Evolutionary conservation across 2,113 vertebrate species (phyloP).

Genomic region (Barbus barbus): DNA sequence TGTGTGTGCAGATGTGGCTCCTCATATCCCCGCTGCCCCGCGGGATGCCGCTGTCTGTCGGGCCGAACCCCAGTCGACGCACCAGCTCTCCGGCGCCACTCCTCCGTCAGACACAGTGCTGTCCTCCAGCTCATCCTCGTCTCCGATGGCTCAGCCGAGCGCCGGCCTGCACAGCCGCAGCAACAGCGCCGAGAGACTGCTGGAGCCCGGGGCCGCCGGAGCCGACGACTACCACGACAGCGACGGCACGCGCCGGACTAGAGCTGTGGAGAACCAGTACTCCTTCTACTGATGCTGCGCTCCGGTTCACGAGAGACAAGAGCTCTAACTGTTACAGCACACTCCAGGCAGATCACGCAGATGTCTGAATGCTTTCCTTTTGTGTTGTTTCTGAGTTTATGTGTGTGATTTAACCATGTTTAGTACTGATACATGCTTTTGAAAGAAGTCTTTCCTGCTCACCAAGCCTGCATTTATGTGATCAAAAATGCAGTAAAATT

Average conservation of each 20-base stretch:
- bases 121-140: conserved; percentile 75
- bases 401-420: background rate
- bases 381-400: background rate
- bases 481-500: background rate
- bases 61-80: conserved; percentile 76
- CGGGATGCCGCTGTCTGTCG: conserved; percentile 77
- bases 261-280: conserved; percentile 96
- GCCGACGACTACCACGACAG: conserved; percentile 86
- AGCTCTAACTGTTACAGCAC: background rate
- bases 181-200: conserved; percentile 85
- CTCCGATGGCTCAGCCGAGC: conserved; percentile 67
- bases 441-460: background rate
- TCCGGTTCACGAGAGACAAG: background rate
- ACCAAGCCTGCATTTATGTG: background rate
- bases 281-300: conserved; percentile 91
- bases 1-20: background rate
- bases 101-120: conserved; percentile 60
- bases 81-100: conserved; percentile 77
- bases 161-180: conserved; percentile 81
- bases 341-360: background rate
- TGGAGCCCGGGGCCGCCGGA: conserved; percentile 75
- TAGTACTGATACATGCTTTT: background rate
- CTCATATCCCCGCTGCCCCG: conserved; percentile 64
- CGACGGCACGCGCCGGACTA: conserved; percentile 82
- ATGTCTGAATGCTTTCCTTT: background rate